phyloP scores from a whole-genome alignment of 2,888 invertebrate species.

The Calliphora vomitoria region DNA sequence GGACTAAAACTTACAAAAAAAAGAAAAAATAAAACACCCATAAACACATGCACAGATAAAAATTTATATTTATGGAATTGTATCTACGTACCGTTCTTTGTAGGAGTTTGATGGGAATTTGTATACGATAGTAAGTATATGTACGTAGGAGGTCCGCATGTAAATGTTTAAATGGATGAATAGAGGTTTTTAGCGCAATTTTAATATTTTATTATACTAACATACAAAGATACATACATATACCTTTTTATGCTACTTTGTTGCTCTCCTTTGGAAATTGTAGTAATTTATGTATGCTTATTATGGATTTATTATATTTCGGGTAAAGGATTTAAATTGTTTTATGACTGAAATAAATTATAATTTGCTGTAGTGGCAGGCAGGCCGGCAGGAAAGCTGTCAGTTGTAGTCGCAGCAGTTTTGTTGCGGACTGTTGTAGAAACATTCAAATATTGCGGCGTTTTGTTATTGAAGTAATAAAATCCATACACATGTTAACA shows the following conservation, averaged over 20 bases:
- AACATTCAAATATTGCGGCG: not conserved
- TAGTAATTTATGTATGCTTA: slow-evolving; percentile 48
- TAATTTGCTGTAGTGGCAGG: slow-evolving; percentile 1
- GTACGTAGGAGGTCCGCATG: not conserved
- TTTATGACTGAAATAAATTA: slow-evolving; percentile 58
- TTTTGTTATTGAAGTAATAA: not conserved
- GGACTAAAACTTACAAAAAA: not conserved
- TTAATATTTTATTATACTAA: slow-evolving; percentile 37
- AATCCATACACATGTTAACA: not conserved
- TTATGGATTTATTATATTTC: slow-evolving; percentile 47
- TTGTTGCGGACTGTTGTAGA: not conserved
- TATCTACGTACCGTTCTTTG: not conserved
- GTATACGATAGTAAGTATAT: not conserved
- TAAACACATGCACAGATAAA: not conserved
- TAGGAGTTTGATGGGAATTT: not conserved
- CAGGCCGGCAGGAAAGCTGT: not conserved
- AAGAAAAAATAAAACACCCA: too few species aligned
- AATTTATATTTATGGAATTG: not conserved
- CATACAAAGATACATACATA: not conserved
- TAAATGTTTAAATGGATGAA: not conserved
- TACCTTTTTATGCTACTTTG: not conserved
- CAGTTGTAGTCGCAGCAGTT: not conserved
- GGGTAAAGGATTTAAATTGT: slow-evolving; percentile 46
- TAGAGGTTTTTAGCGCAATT: slow-evolving; percentile 33
- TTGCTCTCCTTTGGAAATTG: slow-evolving; percentile 36